phyloP scores from a whole-genome alignment of 2,797 vertebrate species.

The Hydrolagus colliei region DNA sequence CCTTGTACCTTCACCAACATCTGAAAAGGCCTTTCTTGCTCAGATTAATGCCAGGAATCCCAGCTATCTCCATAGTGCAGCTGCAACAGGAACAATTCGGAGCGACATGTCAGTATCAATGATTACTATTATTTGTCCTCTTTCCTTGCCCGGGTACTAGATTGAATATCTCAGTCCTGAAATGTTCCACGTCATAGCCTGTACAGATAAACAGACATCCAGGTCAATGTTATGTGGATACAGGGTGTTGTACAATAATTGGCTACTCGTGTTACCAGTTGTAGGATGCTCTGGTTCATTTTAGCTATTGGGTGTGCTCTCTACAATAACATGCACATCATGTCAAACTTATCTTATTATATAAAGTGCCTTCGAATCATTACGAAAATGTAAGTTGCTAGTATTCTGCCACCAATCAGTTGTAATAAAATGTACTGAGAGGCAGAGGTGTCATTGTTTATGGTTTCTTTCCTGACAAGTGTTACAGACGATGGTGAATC shows the following conservation, averaged over 20 bases:
- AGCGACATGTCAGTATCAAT: constrained; percentile 54
- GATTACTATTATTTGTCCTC: background rate
- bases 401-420: background rate
- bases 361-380: background rate
- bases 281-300: too few species aligned
- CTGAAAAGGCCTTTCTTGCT: constrained; percentile 75
- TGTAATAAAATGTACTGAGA: background rate
- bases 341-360: background rate
- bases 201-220: too few species aligned
- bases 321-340: background rate
- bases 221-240: too few species aligned
- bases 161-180: background rate
- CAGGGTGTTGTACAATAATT: too few species aligned
- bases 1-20: constrained; percentile 68
- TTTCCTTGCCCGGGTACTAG: background rate
- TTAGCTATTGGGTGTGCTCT: background rate
- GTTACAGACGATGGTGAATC: constrained; percentile 62
- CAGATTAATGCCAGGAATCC: constrained; percentile 70
- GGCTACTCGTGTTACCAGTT: too few species aligned
- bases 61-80: constrained; percentile 58
- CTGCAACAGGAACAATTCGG: constrained; percentile 52
- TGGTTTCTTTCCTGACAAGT: constrained; percentile 47
- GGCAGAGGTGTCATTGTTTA: background rate
- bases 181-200: too few species aligned
- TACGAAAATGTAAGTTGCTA: background rate